These are phyloP conservation scores for Morpho helenor DNA, from an alignment of 2,888 invertebrate genomes.

Conservation along the genomic window DNA sequence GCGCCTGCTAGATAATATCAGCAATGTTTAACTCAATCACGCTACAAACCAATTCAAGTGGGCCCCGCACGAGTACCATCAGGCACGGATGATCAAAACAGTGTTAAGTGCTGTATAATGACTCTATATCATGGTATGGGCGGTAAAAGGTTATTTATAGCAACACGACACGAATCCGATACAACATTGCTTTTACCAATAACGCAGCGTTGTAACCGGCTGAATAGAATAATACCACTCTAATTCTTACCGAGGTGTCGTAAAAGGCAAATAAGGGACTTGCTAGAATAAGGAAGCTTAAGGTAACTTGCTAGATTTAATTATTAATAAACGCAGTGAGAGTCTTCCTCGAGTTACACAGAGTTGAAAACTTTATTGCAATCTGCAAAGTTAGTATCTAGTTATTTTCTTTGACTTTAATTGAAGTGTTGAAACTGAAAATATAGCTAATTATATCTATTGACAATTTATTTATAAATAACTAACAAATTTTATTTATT, in stretches of 20 bases:
- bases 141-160: slow-evolving; percentile 23
- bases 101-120: slow-evolving; percentile 51
- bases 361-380: background rate
- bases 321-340: slow-evolving; percentile 11
- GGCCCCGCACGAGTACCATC: slow-evolving; percentile 20
- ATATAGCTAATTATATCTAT: background rate
- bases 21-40: slow-evolving; percentile 20
- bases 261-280: too few relatives aligned
- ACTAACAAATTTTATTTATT: too few relatives aligned
- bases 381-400: background rate
- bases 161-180: slow-evolving; percentile 8
- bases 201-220: too few relatives aligned
- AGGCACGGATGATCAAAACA: slow-evolving; percentile 38
- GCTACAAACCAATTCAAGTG: slow-evolving; percentile 16
- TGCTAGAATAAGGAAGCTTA: too few relatives aligned
- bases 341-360: background rate
- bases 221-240: too few relatives aligned
- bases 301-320: slow-evolving; percentile 15
- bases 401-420: background rate
- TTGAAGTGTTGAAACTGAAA: background rate
- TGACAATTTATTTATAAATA: too few relatives aligned
- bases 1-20: slow-evolving; percentile 13
- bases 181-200: background rate
- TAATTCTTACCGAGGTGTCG: too few relatives aligned
- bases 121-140: slow-evolving; percentile 39